These are phyloP conservation scores for Gobio gobio DNA, from an alignment of 2,113 vertebrate genomes.

Conservation along the genomic window DNA sequence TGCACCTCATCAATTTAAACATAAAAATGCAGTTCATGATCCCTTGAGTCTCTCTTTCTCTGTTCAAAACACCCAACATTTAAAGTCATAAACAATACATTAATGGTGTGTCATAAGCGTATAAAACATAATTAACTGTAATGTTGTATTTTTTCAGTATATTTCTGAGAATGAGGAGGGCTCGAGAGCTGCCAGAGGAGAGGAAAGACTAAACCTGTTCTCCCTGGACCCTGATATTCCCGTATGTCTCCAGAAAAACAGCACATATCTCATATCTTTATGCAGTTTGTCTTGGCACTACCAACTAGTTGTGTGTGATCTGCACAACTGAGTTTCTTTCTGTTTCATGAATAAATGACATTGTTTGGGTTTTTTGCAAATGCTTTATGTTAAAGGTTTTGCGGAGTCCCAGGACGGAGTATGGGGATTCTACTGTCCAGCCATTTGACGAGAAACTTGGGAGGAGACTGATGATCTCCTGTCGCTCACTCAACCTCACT, in stretches of 20 bases:
- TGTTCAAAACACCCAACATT: not conserved
- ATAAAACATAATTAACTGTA: not conserved
- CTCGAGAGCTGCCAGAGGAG: constrained; percentile 82
- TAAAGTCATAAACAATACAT: not conserved
- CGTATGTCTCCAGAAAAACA: constrained; percentile 71
- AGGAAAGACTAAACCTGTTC: constrained; percentile 91
- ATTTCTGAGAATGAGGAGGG: constrained; percentile 93
- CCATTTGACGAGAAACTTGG: constrained; percentile 91
- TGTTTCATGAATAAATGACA: not conserved
- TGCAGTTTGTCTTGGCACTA: not conserved
- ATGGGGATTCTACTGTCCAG: constrained; percentile 75
- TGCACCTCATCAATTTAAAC: not conserved
- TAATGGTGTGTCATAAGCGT: not conserved
- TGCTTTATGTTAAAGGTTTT: constrained; percentile 72
- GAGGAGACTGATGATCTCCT: constrained; percentile 87
- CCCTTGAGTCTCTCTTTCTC: not conserved
- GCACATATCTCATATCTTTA: too few relatives aligned
- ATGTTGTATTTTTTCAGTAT: constrained; percentile 76
- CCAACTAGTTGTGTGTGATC: not conserved
- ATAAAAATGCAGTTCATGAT: not conserved
- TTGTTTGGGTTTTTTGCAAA: not conserved
- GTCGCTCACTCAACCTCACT: constrained; percentile 86
- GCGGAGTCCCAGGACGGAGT: constrained; percentile 83
- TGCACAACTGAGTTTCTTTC: not conserved
- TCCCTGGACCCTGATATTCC: constrained; percentile 93